Evolutionary conservation across 2,888 invertebrate species (phyloP).

Genomic region (Oithona nana): DNA sequence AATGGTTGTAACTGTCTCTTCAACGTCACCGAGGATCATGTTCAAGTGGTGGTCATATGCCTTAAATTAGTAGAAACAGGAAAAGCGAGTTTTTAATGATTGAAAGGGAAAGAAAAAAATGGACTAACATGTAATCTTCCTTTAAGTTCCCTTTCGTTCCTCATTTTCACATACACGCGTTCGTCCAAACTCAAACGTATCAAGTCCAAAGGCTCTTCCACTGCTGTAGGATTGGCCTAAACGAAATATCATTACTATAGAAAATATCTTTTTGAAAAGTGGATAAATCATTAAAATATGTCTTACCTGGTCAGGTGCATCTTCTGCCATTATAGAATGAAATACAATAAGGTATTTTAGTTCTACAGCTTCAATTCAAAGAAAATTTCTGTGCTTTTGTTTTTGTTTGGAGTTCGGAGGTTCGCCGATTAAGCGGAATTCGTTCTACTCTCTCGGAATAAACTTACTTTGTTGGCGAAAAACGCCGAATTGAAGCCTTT

Average conservation of each 20-base stretch:
- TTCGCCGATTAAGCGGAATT: too few relatives aligned
- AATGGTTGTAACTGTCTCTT: slow-evolving; percentile 33
- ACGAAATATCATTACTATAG: too few relatives aligned
- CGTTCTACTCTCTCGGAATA: too few relatives aligned
- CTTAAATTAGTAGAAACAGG: slow-evolving; percentile 33
- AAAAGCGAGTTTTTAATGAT: not conserved
- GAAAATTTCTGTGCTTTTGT: too few relatives aligned
- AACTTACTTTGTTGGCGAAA: too few relatives aligned
- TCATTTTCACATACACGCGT: slow-evolving; percentile 96
- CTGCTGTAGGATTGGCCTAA: too few relatives aligned
- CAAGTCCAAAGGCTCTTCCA: slow-evolving; percentile 93
- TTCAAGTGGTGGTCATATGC: slow-evolving; percentile 99
- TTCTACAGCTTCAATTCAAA: too few relatives aligned
- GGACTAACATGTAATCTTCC: slow-evolving; percentile 73
- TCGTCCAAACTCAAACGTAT: slow-evolving; percentile 79
- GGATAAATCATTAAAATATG: not conserved
- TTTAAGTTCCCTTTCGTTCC: slow-evolving; percentile 88
- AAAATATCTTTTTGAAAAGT: too few relatives aligned
- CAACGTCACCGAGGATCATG: slow-evolving; percentile 84
- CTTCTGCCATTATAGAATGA: not conserved
- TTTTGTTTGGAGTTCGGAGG: too few relatives aligned
- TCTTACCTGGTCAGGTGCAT: not conserved
- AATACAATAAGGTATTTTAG: too few relatives aligned
- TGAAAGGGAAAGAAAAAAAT: not conserved
- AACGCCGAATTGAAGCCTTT: too few relatives aligned